Percentiles rank a stretch among this genome's conserved stretches.
Evolutionary conservation across 2,888 invertebrate genomes (phyloP).

Genomic region (Nephrotoma flavescens): DNA sequence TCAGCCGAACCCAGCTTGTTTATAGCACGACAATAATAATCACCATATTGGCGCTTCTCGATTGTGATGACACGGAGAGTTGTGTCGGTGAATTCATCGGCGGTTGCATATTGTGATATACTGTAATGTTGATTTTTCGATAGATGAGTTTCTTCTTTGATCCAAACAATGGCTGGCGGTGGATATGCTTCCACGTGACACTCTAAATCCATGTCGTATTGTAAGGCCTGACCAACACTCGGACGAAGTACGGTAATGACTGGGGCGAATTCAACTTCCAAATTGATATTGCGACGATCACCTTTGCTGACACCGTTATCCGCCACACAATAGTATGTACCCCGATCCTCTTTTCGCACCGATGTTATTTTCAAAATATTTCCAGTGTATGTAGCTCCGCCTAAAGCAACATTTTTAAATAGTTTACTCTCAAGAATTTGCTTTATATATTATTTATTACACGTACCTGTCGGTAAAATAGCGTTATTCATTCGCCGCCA

Average conservation of each 20-base stretch:
- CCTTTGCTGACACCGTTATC: slow-evolving; percentile 81
- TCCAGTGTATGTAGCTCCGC: slow-evolving; percentile 45
- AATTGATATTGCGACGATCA: slow-evolving; percentile 68
- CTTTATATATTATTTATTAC: background rate
- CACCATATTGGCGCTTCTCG: slow-evolving; percentile 78
- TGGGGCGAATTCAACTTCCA: slow-evolving; percentile 82
- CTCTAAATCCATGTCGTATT: slow-evolving; percentile 88
- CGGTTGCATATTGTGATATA: slow-evolving; percentile 80
- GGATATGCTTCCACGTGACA: slow-evolving; percentile 93
- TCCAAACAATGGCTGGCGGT: slow-evolving; percentile 82
- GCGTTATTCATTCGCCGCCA: slow-evolving; percentile 91
- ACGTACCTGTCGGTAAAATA: slow-evolving; percentile 66
- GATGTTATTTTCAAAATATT: slow-evolving; percentile 61
- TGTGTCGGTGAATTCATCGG: slow-evolving; percentile 84
- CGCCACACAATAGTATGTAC: slow-evolving; percentile 87
- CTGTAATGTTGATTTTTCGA: slow-evolving; percentile 85
- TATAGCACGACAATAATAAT: slow-evolving; percentile 73
- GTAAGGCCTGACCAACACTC: slow-evolving; percentile 68
- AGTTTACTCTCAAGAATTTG: background rate
- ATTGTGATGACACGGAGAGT: slow-evolving; percentile 79
- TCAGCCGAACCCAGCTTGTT: slow-evolving; percentile 78
- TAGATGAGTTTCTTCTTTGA: slow-evolving; percentile 66
- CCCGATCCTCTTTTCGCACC: slow-evolving; percentile 77
- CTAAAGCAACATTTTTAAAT: slow-evolving; percentile 16
- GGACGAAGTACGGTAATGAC: slow-evolving; percentile 74